Base-by-base conservation (phyloP, 2,797 vertebrate genomes). In the Leptodactylus fallax region DNA sequence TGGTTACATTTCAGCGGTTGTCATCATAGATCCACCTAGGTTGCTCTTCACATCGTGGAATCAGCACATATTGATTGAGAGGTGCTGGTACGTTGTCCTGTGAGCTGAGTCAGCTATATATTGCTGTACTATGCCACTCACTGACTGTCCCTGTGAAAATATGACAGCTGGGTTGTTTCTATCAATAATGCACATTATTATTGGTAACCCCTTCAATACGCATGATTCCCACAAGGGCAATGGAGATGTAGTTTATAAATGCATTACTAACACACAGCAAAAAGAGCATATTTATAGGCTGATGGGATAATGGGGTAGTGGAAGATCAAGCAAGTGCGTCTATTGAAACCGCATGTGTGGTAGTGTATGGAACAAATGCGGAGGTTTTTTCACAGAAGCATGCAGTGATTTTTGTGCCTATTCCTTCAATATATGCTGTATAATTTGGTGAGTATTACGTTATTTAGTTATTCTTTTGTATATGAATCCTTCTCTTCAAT, bases 41-140 rank as follows among this genome's bases (percentile, higher is more conserved):
- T 71, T 71, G 67, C 17, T 36, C 45, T 49, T 74, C 47, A 51
- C 72, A 76, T 74, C 4, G 10, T 6, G 45, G 14, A 71, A 71
- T 71, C 27, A 36, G 67, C 67, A 21, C 21, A 49, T 74, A 74
- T 74, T 74, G 71, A 74, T 74, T 16, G 45, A 47, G 17, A 10
- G 17, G 36, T 74, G 71, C 45, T 9, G 17, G 16, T 21, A n/a
- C 71, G 5, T 10, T 47, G 45, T 74, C 45, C 16, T 21, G 17
- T 21, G 45, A 72, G 69, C 71, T 72, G 71, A 72, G 45, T 69
- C 67, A 69, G 67, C 36, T 19, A 47, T 71, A 36, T 71, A 17
- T 10, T 19, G 69, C 36, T 47, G 47, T 72, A 71, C 67, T 17
- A 12, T 36, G 27, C 25, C 27, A 71, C 8, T 21, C 36, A 21